Conservation (phyloP, 1,140 invertebrate species). For the Probaryconus sp. region DNA sequence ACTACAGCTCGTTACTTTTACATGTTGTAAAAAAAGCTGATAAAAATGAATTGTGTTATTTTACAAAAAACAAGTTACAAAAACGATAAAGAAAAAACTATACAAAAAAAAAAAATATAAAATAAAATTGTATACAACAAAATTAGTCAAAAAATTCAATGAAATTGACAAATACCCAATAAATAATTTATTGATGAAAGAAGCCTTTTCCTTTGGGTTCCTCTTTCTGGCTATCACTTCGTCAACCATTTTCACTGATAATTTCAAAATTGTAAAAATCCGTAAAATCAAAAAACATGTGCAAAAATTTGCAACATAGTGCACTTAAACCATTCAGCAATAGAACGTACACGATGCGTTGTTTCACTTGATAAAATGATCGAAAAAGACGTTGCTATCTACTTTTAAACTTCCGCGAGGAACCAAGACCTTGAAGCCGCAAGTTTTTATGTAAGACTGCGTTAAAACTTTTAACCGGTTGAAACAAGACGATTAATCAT, state of each 20-base stretch:
- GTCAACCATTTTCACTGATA: not conserved
- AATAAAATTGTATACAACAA: not conserved
- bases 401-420: not conserved
- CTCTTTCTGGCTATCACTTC: not conserved
- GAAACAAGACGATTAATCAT: slow-evolving; percentile 4
- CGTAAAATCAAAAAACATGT: not conserved
- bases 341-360: not conserved
- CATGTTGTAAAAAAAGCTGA: no score
- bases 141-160: not conserved
- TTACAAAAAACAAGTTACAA: no score
- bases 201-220: slow-evolving; percentile 19
- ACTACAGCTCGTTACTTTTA: no score
- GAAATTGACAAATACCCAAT: slow-evolving; percentile 4
- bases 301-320: slow-evolving; percentile 1
- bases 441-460: slow-evolving; percentile 11
- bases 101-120: no score
- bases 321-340: no score
- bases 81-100: no score
- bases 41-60: no score
- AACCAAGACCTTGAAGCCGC: not conserved
- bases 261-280: no score
- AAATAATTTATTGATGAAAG: slow-evolving; percentile 13
- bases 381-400: not conserved
- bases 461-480: slow-evolving; percentile 24
- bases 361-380: slow-evolving; percentile 1